phyloP scores from a whole-genome alignment of 2,113 vertebrate species.

The Furnarius figulus region DNA sequence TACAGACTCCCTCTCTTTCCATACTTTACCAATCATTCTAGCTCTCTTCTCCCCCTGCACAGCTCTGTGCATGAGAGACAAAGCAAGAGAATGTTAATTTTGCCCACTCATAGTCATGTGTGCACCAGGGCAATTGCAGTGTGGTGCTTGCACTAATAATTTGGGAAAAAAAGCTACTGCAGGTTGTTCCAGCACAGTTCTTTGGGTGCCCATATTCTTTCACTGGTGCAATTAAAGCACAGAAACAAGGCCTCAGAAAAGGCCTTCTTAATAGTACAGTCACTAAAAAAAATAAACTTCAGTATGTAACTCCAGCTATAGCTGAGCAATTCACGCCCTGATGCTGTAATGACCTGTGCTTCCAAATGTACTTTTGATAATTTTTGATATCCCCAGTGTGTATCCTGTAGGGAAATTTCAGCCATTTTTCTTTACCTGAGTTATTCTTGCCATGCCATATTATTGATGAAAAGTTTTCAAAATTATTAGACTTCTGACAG shows the following conservation, averaged over 20 bases:
- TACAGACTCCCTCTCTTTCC: neutral
- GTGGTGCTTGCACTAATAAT: neutral
- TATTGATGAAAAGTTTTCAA: slow-evolving; percentile 42
- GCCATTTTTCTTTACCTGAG: slow-evolving; percentile 26
- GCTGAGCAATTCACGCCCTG: neutral
- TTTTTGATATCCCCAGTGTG: slow-evolving; percentile 7
- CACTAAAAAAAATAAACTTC: neutral
- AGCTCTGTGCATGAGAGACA: neutral
- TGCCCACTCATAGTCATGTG: neutral
- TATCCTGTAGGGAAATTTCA: slow-evolving; percentile 36
- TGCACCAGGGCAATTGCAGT: neutral
- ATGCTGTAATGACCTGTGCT: slow-evolving; percentile 27
- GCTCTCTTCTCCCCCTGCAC: neutral
- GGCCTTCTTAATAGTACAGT: neutral
- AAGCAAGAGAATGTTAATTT: neutral
- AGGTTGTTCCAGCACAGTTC: neutral
- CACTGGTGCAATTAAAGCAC: neutral
- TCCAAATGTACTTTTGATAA: slow-evolving; percentile 42
- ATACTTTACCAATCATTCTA: neutral
- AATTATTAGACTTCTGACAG: slow-evolving; percentile 14
- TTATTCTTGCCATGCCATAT: slow-evolving; percentile 40
- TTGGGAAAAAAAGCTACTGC: neutral
- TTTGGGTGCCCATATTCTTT: rapidly evolving
- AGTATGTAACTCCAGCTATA: neutral
- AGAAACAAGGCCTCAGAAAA: neutral